Percentiles rank a stretch among this genome's conserved stretches.
These are phyloP conservation scores for Xanthia icteritia DNA, from an alignment of 2,888 invertebrate genomes.

Conservation along the genomic window DNA sequence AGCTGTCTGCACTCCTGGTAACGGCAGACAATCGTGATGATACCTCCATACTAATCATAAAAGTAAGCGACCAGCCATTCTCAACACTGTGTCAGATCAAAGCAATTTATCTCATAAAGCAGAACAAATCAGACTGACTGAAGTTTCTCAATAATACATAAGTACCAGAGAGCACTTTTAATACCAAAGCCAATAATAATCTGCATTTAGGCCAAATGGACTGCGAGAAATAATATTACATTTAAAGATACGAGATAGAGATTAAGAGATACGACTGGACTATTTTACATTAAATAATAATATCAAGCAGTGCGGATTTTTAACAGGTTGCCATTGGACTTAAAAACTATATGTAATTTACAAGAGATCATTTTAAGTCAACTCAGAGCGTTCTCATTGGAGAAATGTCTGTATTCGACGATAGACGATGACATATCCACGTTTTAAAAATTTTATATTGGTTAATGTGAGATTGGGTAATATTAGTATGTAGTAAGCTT, in stretches of 20 bases:
- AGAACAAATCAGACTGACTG: constrained; percentile 27
- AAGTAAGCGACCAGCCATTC: constrained; percentile 41
- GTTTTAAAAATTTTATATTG: no score
- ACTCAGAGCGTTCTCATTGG: no score
- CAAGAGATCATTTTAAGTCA: no score
- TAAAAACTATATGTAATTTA: no score
- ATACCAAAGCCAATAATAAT: constrained; percentile 21
- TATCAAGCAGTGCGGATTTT: no score
- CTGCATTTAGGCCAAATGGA: constrained; percentile 13
- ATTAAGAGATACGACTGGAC: background rate
- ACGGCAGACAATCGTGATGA: constrained; percentile 42
- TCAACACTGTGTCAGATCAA: constrained; percentile 47
- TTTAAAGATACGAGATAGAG: no score
- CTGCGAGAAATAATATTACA: background rate
- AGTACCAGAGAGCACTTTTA: constrained; percentile 4
- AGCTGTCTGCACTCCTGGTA: constrained; percentile 26
- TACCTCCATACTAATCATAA: constrained; percentile 45
- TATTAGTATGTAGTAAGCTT: no score
- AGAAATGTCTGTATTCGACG: no score
- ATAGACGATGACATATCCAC: no score
- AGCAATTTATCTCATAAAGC: constrained; percentile 37
- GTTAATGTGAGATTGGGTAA: no score
- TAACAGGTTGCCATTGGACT: no score
- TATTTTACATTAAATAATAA: background rate
- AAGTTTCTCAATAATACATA: constrained; percentile 35